A percentile compares a stretch with the other conserved stretches of the same genome.
Evolutionary conservation across 2,888 invertebrate species (phyloP).

Genomic region (Acanthopleura granulata): DNA sequence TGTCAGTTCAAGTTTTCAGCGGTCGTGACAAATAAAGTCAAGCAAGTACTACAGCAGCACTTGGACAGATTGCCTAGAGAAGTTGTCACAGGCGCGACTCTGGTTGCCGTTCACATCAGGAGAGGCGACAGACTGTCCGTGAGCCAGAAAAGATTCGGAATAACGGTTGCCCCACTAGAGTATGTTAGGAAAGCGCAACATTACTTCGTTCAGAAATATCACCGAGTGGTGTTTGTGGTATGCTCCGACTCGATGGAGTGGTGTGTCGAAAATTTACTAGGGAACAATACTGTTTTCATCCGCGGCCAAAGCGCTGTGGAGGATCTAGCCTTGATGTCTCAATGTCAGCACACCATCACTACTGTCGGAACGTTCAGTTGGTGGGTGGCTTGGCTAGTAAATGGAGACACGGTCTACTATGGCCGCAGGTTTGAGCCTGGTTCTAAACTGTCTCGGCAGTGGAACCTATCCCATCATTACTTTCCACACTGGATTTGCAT

Average conservation of each 20-base stretch:
- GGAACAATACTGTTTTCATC: not conserved
- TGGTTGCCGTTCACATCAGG: conserved; percentile 3
- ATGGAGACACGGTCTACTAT: conserved; percentile 16
- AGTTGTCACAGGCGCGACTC: not conserved
- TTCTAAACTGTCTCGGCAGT: not conserved
- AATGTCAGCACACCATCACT: not conserved
- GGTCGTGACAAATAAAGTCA: not conserved
- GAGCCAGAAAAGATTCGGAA: not conserved
- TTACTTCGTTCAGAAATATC: not conserved
- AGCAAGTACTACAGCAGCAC: not conserved
- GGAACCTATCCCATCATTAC: conserved; percentile 1
- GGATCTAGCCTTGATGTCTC: conserved; percentile 7
- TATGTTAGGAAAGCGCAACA: not conserved
- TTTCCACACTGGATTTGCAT: not conserved
- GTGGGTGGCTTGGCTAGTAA: conserved; percentile 1
- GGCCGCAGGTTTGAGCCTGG: not conserved
- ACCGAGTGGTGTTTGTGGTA: not conserved
- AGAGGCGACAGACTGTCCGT: not conserved
- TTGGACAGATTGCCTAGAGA: not conserved
- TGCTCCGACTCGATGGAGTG: not conserved
- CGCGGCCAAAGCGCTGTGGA: no score
- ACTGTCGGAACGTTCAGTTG: conserved; percentile 3
- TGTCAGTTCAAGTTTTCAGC: not conserved
- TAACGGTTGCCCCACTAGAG: not conserved
- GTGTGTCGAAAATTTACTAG: not conserved